Conservation (phyloP, 2,113 vertebrate genomes). For the Chamaea fasciata region DNA sequence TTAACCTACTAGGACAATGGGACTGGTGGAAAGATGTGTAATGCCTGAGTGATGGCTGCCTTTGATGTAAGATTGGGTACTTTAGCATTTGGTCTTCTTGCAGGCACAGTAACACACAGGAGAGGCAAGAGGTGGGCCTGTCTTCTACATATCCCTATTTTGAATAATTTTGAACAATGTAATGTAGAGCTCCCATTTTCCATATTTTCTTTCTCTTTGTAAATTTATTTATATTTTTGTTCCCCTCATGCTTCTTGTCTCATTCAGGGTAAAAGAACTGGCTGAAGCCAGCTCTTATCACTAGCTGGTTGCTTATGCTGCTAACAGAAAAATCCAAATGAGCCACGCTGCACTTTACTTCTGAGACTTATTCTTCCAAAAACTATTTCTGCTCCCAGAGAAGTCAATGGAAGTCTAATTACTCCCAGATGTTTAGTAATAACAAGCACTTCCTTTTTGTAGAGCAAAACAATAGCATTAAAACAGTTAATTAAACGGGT, state of each 20-base stretch:
- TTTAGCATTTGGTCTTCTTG: background rate
- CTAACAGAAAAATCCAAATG: background rate
- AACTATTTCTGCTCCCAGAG: slow-evolving; percentile 4
- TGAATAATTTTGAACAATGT: background rate
- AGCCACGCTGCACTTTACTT: background rate
- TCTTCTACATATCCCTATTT: background rate
- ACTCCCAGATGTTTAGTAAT: slow-evolving; percentile 23
- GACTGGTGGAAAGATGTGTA: background rate
- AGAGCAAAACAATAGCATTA: slow-evolving; percentile 1
- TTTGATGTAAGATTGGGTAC: background rate
- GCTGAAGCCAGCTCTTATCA: background rate
- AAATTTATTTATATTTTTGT: background rate
- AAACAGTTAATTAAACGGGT: background rate
- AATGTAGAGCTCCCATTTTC: background rate
- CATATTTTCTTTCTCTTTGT: background rate
- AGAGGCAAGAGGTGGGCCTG: background rate
- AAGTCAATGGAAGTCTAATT: slow-evolving; percentile 25
- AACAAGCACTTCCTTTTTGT: slow-evolving; percentile 22
- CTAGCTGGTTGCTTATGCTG: background rate
- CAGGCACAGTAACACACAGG: background rate
- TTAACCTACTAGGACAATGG: accelerated
- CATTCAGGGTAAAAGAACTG: background rate
- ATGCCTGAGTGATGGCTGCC: accelerated
- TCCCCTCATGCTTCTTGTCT: background rate
- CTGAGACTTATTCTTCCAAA: background rate